Evolutionary conservation across 2,888 invertebrate species (phyloP), one percentile per base, ranked within the genome.

Genomic region (Ophion slaviceki): DNA sequence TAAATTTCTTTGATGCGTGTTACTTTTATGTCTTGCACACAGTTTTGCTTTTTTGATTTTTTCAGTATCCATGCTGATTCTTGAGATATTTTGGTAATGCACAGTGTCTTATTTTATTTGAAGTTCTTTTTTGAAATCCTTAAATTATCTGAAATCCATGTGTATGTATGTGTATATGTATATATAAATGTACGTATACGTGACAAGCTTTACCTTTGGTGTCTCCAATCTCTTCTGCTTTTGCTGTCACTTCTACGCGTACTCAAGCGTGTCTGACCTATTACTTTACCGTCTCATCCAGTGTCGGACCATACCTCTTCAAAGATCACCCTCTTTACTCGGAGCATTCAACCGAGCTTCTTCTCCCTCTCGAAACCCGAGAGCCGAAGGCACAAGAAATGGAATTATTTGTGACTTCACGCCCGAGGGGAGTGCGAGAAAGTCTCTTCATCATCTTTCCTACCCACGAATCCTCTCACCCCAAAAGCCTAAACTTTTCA

Each of bases 221-320:
- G 24, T 61, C n/a, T 36, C 20, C n/a, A 45, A 32, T 57, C 61
- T 67, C 14, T 53, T 17, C 53, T 20, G 20, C 75, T 70, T 72
- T 66, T 20, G 47, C 28, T 61, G 11, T 62, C 67, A 32, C 47
- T 71, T 32, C 64, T 36, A 40, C 68, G 66, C 32, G 57, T 67
- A 74, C 61, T 81, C 53, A 40, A 78, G 53, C 61, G 45, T 77
- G 62, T 36, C 67, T 62, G 77, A 81, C 67, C 67, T 68, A 78
- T 78, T 78, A 74, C 77, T 77, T 81, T 62, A 81, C 67, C 77
- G 77, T 85, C 84, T 85, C 72, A 57, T 62, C 67, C 53, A 57
- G 10, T 62, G 57, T 61, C 11, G 67, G 61, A 78, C 67, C 68
- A 68, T 80, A 62, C 68, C 77, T 68, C 72, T n/a, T 14, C 76